Evolutionary conservation across 2,113 vertebrate species (phyloP), one percentile per base, ranked within the genome.

Genomic region (Gambusia holbrooki): DNA sequence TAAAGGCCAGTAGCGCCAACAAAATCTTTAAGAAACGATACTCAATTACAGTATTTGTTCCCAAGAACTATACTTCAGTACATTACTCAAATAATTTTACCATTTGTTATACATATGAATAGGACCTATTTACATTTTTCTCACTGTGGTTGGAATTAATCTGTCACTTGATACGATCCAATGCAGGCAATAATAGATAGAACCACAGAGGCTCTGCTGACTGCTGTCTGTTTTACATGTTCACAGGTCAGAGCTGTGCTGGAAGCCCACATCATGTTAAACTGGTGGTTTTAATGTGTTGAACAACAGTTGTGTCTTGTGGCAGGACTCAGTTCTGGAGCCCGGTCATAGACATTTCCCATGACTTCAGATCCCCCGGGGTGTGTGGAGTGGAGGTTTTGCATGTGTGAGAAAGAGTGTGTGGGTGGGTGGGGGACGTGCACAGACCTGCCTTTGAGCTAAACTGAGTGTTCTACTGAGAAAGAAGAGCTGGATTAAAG

Each of bases 401-500:
- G 17, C 14, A 19, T 48, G 45, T 48, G 45, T 48, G 33, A 10
- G n/a, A 27, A 45, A 25, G 42, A 51, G 33, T 45, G 64, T 30
- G 64, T 42, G 5, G 69, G 32, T 13, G 33, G 30, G 19, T 13
- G n/a, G 13, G 40, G 30, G n/a, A 29, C 37, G 7, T 73, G 70
- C 84, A 67, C 75, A 29, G 74, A 79, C 79, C 45, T 81, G 79
- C 67, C 61, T 68, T 29, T 66, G 71, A 66, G 72, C 84, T 60
- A 25, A 33, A 76, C 68, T 80, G 69, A 77, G 71, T 87, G 84
- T 79, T 40, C 70, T 73, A 66, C 80, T 4, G 37, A 76, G 61
- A 64, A 4, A 48, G 45, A 48, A 17, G 45, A 48, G 25, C 72
- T 83, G 82, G 84, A 84, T 87, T 76, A 84, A 82, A 79, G 72